A percentile compares a stretch with the other conserved stretches of the same genome.
Conservation (phyloP, 2,888 invertebrate genomes). For the Disparrhopalites patrizii region DNA sequence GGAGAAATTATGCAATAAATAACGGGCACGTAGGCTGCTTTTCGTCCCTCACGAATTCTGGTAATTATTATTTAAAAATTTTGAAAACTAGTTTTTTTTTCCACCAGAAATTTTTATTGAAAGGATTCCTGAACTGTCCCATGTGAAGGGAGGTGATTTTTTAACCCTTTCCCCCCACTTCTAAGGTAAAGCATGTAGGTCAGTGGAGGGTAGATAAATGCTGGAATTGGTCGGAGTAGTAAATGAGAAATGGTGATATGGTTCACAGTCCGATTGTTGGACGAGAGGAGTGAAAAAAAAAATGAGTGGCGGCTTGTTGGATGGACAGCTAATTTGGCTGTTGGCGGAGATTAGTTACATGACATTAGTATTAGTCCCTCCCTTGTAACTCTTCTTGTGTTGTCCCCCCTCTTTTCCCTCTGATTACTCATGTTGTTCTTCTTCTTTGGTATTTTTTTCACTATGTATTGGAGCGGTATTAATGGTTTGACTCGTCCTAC, state of each 20-base stretch:
- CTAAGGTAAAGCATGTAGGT: too few relatives aligned
- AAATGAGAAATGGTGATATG: conserved; percentile 16
- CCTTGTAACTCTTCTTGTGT: background rate
- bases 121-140: too few relatives aligned
- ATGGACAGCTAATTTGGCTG: conserved; percentile 38
- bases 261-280: conserved; percentile 21
- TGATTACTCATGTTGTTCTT: background rate
- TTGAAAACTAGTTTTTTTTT: too few relatives aligned
- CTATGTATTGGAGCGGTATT: background rate
- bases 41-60: too few relatives aligned
- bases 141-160: too few relatives aligned
- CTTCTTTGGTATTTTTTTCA: too few relatives aligned
- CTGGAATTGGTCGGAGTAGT: background rate
- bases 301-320: conserved; percentile 27
- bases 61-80: too few relatives aligned
- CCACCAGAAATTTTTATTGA: too few relatives aligned
- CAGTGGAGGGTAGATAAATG: background rate
- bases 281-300: conserved; percentile 24
- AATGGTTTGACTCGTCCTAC: background rate
- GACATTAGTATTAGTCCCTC: conserved; percentile 34
- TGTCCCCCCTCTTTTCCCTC: background rate
- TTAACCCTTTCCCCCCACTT: too few relatives aligned
- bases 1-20: too few relatives aligned
- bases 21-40: too few relatives aligned
- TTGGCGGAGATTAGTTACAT: conserved; percentile 40